Base-by-base conservation (phyloP, 2,113 vertebrate species). In the Chaenocephalus aceratus region DNA sequence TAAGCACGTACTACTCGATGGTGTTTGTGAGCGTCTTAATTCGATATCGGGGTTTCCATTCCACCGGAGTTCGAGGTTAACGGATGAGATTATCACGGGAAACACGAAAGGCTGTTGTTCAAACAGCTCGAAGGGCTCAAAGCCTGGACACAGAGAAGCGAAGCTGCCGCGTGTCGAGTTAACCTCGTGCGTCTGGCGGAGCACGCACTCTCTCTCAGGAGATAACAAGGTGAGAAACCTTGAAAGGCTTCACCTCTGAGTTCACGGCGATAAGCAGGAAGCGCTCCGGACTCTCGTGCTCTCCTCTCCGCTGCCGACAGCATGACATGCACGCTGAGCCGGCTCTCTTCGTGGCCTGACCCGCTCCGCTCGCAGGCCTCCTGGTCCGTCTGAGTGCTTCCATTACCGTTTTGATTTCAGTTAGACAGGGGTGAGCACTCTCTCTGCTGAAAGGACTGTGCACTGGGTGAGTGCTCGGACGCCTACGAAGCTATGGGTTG, bases 281-380 rank as follows among this genome's bases (percentile, higher is more conserved):
- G 79, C 60, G 13, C 13, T 78, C 36, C 45, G 65, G 11, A 44
- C 26, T 59, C 41, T 61, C 73, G 70, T 64, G 74, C 34, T 26
- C 76, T 48, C 44, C 72, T 61, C 7, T 52, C 23, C 48, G 52
- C 68, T 63, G 65, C 60, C 41, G 58, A 23, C 59, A 1, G 46
- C 69, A 44, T 83, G 86, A 86, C 83, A 83, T 87, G 77, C 75
- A 49, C 54, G 66, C 67, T 16, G 76, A 52, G 68, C 67, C 61
- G 67, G 30, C 72, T 11, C 44, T 70, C 59, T 66, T 62, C 61
- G 68, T 26, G 2, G n/a, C 46, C 48, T 46, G 82, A 84, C 62
- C 70, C 2, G 16, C 73, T 70, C 41, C 30, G 10, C 70, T 65
- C 61, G 36, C 62, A 5, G 23, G 64, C 18, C 45, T 30, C 44